Evolutionary conservation across 2,797 vertebrate genomes (phyloP), one percentile per base, ranked within the genome.

Genomic region (Peromyscus attwateri): DNA sequence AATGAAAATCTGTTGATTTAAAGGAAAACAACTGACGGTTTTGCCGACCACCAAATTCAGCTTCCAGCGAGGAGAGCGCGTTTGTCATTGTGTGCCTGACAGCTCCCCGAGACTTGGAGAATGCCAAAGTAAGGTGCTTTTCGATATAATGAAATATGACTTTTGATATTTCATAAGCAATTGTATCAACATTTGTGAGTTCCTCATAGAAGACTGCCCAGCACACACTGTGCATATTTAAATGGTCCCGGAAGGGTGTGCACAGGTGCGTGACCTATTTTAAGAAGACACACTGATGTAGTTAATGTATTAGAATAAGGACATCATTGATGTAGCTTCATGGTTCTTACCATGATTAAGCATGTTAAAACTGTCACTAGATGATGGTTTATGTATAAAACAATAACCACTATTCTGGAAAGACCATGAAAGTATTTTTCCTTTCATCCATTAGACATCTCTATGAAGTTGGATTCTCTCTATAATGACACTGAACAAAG

Each of bases 1-100:
- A 95, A 70, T 14, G 4, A 85, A 71, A 92, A 71, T 95, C 23
- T 93, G 81, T 66, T 94, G 91, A 66, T 62, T 92, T 92, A 34
- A 92, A 96, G 73, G 52, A 82, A 90, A 95, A 77, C 43, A 89
- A 64, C 14, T 73, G 80, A 79, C 14, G 49, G 12, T 75, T 66
- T 34, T 95, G 92, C 73, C 91, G 94, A 43, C 12, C 37, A 77
- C 37, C 43, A 91, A 80, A 83, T 52, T 17, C 31, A 87, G 40
- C 31, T 79, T 87, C 40, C 68, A 71, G 27, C 2, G 13, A 82
- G 37, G 70, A 25, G 75, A 87, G 79, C 0, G 2, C 62, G n/a
- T 91, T 89, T 79, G n/a, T 79, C 49, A 23, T 7, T 14, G 3
- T 31, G 8, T 34, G 23, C 13, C n/a, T 95, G 84, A 96, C n/a